Base-by-base conservation (phyloP, 2,888 invertebrate genomes). In the Eupithecia pulchellata region DNA sequence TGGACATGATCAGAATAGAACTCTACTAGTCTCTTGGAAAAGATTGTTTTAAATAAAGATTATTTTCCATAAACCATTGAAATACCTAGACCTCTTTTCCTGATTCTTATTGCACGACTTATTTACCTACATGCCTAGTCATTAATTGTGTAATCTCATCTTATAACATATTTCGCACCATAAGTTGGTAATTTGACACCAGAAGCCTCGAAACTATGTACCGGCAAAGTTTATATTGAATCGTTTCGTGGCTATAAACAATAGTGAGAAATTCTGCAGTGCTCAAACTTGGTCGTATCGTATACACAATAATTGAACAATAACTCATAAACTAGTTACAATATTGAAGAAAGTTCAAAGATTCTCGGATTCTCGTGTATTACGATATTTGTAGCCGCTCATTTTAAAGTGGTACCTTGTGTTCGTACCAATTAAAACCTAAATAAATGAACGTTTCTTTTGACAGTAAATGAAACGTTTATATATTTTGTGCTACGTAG, bases 271-370 rank as follows among this genome's bases (percentile, higher is more conserved):
- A 74, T 75, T 68, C 67, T 71, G 70, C 72, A 72, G 69, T 73
- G 69, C 36, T 72, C 67, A 64, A 73, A 73, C 73, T 73, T 73
- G 36, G 68, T 32, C 74, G 75, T 81, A 78, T 79, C 78, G 79
- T 73, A 73, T 72, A 75, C 74, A 72, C 72, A 66, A 69, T 82
- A 80, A 79, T 79, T 73, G 79, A 81, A 82, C 81, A 82, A 84
- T 85, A 83, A 84, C 79, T 84, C 83, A 83, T 61, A 69, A 64
- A 64, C 64, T 70, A 67, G 58, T 69, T 55, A 68, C 69, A 68
- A 32, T 66, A 72, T 52, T 39, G 60, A 72, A 72, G 69, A 69
- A 72, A 69, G 36, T 72, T 72, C 39, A 27, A 65, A 68, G 62
- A 72, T 47, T 69, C 30, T 47, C 60, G 32, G 62, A 72, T 47